Evolutionary conservation across 2,888 invertebrate genomes (phyloP), one percentile per base, ranked within the genome.

Genomic region (Heliconius cydno): DNA sequence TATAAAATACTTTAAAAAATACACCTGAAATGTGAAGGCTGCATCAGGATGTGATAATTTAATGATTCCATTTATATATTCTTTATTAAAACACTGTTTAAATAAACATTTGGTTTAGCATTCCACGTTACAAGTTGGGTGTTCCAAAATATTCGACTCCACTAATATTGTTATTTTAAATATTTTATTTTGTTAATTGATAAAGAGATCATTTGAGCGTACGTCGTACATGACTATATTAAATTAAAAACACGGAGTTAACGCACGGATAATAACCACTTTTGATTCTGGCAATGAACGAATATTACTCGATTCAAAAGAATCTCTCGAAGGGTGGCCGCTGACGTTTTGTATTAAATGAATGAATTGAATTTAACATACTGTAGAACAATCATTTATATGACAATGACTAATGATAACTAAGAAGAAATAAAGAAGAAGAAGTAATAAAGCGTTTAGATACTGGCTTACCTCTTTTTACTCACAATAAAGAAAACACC

Each of bases 401-500:
- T 85, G 38, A 57, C 28, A 79, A 72, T 60, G 60, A 34, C 25
- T 72, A 66, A 57, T 73, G 28, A 28, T 81, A 78, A 65, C 76
- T 80, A 57, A 79, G 70, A 76, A 46, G 60, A 74, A 79, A 82
- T 84, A 80, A 84, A 90, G 87, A 65, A 79, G 70, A 34, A 34
- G 34, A 76, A 46, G 60, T 76, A 79, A 82, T 84, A 80, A 84
- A 90, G 87, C 86, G 88, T 86, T 87, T 87, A 89, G 88, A 91
- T 89, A 88, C 88, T 86, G 87, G 85, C 90, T 92, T 91, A 91
- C 89, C 88, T 91, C 88, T 86, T 88, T 88, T 92, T 94, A 92
- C 91, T 91, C 89, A 89, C 91, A 92, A 94, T 94, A 94, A 94
- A 94, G 92, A 92, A 94, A 93, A 94, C 91, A 93, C 92, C 92